Base-by-base conservation (phyloP, 2,797 vertebrate species). In the Anabas testudineus region DNA sequence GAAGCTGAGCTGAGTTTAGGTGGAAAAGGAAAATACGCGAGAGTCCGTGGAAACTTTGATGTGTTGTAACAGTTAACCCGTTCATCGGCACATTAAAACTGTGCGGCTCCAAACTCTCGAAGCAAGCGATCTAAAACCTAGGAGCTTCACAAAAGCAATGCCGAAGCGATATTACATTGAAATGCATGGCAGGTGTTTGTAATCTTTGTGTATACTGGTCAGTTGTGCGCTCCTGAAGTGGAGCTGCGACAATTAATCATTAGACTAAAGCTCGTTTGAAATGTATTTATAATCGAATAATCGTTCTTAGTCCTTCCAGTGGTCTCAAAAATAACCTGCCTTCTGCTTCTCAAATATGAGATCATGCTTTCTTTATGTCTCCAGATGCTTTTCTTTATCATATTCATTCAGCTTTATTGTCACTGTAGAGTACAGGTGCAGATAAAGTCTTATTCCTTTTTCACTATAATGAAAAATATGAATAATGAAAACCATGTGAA, bases 121-220 rank as follows among this genome's bases (percentile, higher is more conserved):
- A 8, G 32, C 32, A 34, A 34, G 7, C 2, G 32, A 34, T 14
- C 9, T 16, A 10, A 16, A 8, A 5, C 7, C 32, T 21, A 16
- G 12, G 16, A 12, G 41, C 42, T 32, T 13, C 18, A 24, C 22
- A 32, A 46, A 22, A 18, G 12, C 22, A n/a, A 47, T 39, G 26
- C 1, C 28, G 1, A 10, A 14, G 5, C 5, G 10, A 36, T 46
- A 2, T 34, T 22, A 2, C 10, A 12, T 19, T 28, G 24, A 3
- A 15, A 13, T 58, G 13, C 32, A 32, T 61, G 51, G 30, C 62
- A 78, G 46, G 51, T 54, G 46, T 30, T 16, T 26, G 2, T 43
- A 15, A 18, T 58, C 12, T 1, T 12, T n/a, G 9, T 15, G 4
- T 5, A 21, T 1, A 4, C 9, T 37, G 1, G 1, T 24, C n/a